These are phyloP conservation scores for Hybognathus amarus DNA, from an alignment of 2,797 vertebrate genomes.

Conservation along the genomic window DNA sequence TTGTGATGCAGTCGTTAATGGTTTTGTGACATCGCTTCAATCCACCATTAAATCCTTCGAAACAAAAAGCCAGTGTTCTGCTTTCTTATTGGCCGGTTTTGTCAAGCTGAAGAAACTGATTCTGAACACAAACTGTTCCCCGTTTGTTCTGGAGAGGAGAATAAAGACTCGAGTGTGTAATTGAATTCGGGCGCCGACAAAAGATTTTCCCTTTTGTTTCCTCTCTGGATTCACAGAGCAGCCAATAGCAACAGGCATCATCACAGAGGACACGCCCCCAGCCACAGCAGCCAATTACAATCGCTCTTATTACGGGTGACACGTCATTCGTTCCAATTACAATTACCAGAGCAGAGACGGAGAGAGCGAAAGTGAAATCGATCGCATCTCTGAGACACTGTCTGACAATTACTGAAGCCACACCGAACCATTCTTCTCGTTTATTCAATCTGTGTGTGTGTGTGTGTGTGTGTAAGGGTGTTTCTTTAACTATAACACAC, in stretches of 20 bases:
- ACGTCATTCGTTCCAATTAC: slow-evolving; percentile 81
- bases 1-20: neutral
- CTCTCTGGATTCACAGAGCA: slow-evolving; percentile 50
- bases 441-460: slow-evolving; percentile 44
- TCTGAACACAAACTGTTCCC: neutral
- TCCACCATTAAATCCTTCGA: neutral
- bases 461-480: slow-evolving; percentile 38
- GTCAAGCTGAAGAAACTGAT: slow-evolving; percentile 3
- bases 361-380: slow-evolving; percentile 78
- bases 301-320: slow-evolving; percentile 73
- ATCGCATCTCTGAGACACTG: slow-evolving; percentile 70
- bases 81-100: neutral
- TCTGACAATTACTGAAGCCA: slow-evolving; percentile 69
- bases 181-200: slow-evolving; percentile 47
- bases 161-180: slow-evolving; percentile 35
- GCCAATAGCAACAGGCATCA: slow-evolving; percentile 69
- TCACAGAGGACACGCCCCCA: slow-evolving; percentile 54
- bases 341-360: slow-evolving; percentile 65
- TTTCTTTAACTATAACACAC: neutral
- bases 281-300: slow-evolving; percentile 62
- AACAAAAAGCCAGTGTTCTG: neutral
- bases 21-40: neutral
- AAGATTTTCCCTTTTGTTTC: slow-evolving; percentile 16
- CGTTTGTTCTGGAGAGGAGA: neutral
- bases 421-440: slow-evolving; percentile 45